phyloP scores from a whole-genome alignment of 1,140 invertebrate genomes.

The Drosophila cardini region DNA sequence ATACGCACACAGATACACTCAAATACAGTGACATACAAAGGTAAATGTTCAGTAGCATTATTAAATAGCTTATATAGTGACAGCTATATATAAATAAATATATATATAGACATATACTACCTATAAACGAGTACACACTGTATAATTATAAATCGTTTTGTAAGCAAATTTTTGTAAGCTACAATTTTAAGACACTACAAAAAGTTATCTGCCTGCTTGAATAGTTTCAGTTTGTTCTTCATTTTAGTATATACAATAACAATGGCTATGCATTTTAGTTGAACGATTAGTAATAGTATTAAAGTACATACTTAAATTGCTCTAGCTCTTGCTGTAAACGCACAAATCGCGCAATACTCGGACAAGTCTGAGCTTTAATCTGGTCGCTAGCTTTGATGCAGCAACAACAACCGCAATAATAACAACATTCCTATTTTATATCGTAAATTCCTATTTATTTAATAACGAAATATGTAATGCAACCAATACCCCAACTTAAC shows the following conservation, averaged over 20 bases:
- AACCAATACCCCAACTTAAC: neutral
- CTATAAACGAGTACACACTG: constrained; percentile 26
- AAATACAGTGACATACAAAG: constrained; percentile 9
- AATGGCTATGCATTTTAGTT: constrained; percentile 48
- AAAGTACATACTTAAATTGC: constrained; percentile 19
- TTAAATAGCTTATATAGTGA: constrained; percentile 53
- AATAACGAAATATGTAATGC: neutral
- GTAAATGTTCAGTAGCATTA: constrained; percentile 44
- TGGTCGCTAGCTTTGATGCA: constrained; percentile 21
- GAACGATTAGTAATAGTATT: constrained; percentile 31
- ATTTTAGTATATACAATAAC: neutral
- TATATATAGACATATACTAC: constrained; percentile 23
- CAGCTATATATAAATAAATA: constrained; percentile 43
- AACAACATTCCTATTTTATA: constrained; percentile 70
- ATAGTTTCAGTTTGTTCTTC: constrained; percentile 10
- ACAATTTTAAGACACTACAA: constrained; percentile 22
- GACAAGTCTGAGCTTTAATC: constrained; percentile 26
- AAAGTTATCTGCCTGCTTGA: constrained; percentile 12
- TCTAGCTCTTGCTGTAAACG: constrained; percentile 30
- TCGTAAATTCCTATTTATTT: constrained; percentile 2
- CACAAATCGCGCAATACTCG: constrained; percentile 42
- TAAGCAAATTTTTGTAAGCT: constrained; percentile 70
- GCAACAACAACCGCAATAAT: constrained; percentile 19
- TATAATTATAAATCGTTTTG: constrained; percentile 59
- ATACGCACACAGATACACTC: no score